Base-by-base conservation (phyloP, 2,113 vertebrate species). In the Microcebus lehilahytsara region DNA sequence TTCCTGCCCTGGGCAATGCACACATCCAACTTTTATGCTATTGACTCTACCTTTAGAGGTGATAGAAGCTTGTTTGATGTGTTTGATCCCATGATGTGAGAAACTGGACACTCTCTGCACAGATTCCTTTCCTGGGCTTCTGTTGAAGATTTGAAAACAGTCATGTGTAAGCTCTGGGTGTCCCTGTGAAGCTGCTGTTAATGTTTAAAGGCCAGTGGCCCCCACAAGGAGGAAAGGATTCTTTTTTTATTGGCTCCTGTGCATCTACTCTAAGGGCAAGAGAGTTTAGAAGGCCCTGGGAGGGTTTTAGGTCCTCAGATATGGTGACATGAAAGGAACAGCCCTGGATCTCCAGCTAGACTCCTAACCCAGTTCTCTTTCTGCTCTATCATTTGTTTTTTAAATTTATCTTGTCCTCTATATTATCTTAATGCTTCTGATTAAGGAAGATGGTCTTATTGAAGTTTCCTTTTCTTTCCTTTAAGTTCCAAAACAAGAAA, bases 41-140 rank as follows among this genome's bases (percentile, higher is more conserved):
- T 42, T 96, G 78, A 71, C 78, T 81, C 1, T 66, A 64, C 12
- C n/a, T 96, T 93, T 42, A 84, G 56, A 97, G 56, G 12, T 78
- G 51, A 88, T 67, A 16, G 42, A 62, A 96, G 66, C 56, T 91
- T 89, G 25, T 85, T 89, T 83, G 81, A 75, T 85, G 51, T 90
- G 37, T 87, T 88, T 80, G 89, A 67, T 53, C 14, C 46, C n/a
- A 13, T 6, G 2, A 1, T 0, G 22, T 75, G 62, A 91, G 51
- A 96, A 72, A 34, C 40, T 3, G 8, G 71, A 42, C 32, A 7
- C 72, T 53, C 10, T 94, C 60, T 32, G 32, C 37, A 51, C 49
- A 94, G 30, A 72, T 97, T 96, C 46, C 51, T 71, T 97, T 97
- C 74, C 10, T 46, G 25, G 62, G 93, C 79, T 58, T 95, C 58